Evolutionary conservation across 2,888 invertebrate genomes (phyloP).

Genomic region (Agriopis marginaria): DNA sequence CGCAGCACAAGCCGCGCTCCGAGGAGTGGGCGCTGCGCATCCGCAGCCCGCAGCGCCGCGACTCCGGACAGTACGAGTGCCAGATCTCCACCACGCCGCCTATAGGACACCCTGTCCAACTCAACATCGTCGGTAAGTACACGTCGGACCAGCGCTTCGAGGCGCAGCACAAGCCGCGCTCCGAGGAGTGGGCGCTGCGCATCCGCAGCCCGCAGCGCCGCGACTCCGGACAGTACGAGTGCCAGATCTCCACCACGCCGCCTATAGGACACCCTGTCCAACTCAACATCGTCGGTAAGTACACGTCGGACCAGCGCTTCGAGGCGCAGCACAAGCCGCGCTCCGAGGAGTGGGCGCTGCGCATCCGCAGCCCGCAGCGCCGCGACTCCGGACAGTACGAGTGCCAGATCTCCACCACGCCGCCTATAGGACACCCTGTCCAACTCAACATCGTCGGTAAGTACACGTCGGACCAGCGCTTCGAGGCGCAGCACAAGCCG

Average conservation of each 20-base stretch:
- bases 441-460: constrained; percentile 94
- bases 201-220: constrained; percentile 92
- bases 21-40: too few relatives aligned
- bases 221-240: constrained; percentile 95
- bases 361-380: constrained; percentile 88
- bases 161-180: too few relatives aligned
- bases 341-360: constrained; percentile 87
- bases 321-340: constrained; percentile 94
- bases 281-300: constrained; percentile 94
- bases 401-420: constrained; percentile 96
- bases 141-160: too few relatives aligned
- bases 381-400: constrained; percentile 96
- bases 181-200: too few relatives aligned
- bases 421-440: constrained; percentile 94
- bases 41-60: too few relatives aligned
- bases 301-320: constrained; percentile 74
- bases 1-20: too few relatives aligned
- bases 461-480: constrained; percentile 93
- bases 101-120: too few relatives aligned
- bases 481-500: constrained; percentile 93
- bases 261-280: constrained; percentile 94
- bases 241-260: constrained; percentile 96
- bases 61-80: too few relatives aligned
- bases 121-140: too few relatives aligned
- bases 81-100: too few relatives aligned